Evolutionary conservation across 2,888 invertebrate genomes (phyloP).

Genomic region (Alcis repandata): DNA sequence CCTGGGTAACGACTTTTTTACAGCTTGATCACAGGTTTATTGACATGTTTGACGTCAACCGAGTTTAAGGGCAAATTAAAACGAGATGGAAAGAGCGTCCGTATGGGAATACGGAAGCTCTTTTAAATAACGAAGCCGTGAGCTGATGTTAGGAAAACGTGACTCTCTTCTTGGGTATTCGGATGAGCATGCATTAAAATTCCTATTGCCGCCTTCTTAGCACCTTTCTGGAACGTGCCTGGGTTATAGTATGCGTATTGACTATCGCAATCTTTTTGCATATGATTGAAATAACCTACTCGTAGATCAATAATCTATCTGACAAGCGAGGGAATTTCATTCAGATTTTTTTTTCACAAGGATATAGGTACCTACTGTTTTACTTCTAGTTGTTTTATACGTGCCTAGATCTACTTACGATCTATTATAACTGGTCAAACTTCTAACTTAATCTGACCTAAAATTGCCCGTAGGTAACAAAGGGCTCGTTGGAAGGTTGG

Average conservation of each 20-base stretch:
- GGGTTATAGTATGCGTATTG: neutral
- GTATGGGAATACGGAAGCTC: conserved; percentile 4
- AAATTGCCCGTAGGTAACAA: conserved; percentile 12
- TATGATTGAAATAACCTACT: too few species aligned
- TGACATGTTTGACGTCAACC: conserved; percentile 23
- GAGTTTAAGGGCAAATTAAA: conserved; percentile 26
- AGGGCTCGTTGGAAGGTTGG: conserved; percentile 14
- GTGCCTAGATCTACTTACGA: neutral
- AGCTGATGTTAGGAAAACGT: neutral
- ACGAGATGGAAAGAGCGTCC: conserved; percentile 10
- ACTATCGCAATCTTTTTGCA: conserved; percentile 7
- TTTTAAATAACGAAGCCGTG: neutral
- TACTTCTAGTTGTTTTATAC: neutral
- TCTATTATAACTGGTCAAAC: too few species aligned
- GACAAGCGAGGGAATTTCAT: neutral
- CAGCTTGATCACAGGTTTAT: conserved; percentile 31
- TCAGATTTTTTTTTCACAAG: neutral
- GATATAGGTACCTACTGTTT: neutral
- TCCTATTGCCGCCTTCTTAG: neutral
- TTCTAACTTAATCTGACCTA: conserved; percentile 4
- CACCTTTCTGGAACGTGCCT: neutral
- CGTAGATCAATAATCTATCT: neutral
- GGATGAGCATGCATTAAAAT: neutral
- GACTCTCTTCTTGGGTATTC: too few species aligned
- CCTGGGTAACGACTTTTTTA: conserved; percentile 30